phyloP scores from a whole-genome alignment of 2,888 invertebrate genomes.

The Lepidocyrtoides sp. region DNA sequence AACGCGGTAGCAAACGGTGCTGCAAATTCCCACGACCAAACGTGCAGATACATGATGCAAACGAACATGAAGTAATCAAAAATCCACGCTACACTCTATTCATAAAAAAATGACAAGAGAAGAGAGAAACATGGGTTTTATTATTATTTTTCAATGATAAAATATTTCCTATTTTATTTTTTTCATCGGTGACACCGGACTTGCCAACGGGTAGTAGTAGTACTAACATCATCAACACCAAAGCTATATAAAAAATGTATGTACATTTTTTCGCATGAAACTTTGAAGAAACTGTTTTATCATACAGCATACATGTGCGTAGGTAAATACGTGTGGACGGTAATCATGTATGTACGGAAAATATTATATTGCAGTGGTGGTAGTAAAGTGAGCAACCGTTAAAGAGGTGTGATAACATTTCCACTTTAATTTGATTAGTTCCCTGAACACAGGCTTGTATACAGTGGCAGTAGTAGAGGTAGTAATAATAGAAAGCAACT shows the following conservation, averaged over 20 bases:
- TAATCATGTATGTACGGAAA: neutral
- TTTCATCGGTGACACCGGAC: constrained; percentile 11
- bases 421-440: constrained; percentile 84
- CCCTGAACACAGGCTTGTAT: constrained; percentile 64
- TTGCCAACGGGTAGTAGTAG: neutral
- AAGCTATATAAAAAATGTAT: neutral
- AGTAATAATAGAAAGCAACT: constrained; percentile 49
- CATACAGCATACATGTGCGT: neutral
- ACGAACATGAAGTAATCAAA: neutral
- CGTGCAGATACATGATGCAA: neutral
- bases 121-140: constrained; percentile 17
- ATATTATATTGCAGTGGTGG: neutral
- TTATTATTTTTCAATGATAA: neutral
- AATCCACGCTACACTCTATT: neutral
- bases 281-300: neutral
- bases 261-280: neutral
- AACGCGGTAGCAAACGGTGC: constrained; percentile 59
- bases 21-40: constrained; percentile 64
- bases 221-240: neutral
- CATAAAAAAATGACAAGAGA: constrained; percentile 33
- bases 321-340: too few species aligned
- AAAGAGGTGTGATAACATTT: constrained; percentile 74
- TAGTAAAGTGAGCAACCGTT: constrained; percentile 21
- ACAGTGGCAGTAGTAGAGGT: neutral
- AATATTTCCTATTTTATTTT: neutral